Evolutionary conservation across 2,797 vertebrate genomes (phyloP), one percentile per base, ranked within the genome.

Genomic region (Coranthus polyacanthus): DNA sequence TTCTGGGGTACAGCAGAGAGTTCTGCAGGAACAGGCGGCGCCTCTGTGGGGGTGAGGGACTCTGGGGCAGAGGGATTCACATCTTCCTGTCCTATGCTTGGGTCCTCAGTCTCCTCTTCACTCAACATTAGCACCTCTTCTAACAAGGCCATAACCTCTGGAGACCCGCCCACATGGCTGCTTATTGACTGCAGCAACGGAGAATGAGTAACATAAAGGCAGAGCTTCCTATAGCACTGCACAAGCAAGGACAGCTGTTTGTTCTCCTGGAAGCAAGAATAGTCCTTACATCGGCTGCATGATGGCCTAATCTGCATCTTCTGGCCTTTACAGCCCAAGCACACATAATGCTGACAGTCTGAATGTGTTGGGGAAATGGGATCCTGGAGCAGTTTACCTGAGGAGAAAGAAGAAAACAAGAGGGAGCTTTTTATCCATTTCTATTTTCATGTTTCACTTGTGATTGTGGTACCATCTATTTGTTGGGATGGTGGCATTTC

Each of bases 211-310:
- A 99, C 95, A 70, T 97, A 99, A 73, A 98, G 95, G 1, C 97
- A 98, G 10, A 99, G 95, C 88, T 96, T 97, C 91, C 95, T 95
- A 92, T 99, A 99, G 90, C 96, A 98, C 68, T 95, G 94, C 80
- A 98, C 96, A 43, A 99, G 89, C 84, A 98, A 94, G 84, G 95
- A 95, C 65, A 99, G 93, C 88, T 97, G 97, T 85, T 95, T 96
- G 81, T 98, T 98, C 89, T 98, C 97, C 88, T 97, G 95, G 88
- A 98, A 98, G 84, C 95, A 94, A 79, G 96, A 94, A 36, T 96
- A 96, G 95, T 99, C 97, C 87, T 96, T 98, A 89, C 97, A 98
- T 94, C 97, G 97, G 90, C 94, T 95, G 92, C 97, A 98, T 0
- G 96, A 93, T 0, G 95, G 94, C 86, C 96, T 96, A 91, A 97